Evolutionary conservation across 2,888 invertebrate species (phyloP).

Genomic region (Boloria selene): DNA sequence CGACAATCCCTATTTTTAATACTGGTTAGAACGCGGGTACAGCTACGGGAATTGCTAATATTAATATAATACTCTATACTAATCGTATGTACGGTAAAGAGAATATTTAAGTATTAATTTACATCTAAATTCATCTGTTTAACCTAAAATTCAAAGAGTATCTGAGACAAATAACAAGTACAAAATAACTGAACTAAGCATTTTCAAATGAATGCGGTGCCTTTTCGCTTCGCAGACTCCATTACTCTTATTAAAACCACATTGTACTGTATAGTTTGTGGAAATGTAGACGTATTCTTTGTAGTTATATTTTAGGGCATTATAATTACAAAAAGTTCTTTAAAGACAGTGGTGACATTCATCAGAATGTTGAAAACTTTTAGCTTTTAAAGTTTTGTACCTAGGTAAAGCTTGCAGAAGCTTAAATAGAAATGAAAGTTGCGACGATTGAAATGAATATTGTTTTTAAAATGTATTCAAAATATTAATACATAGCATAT

Average conservation of each 20-base stretch:
- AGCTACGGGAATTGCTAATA: too few species aligned
- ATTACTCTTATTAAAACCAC: conserved; percentile 26
- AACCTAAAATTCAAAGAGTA: conserved; percentile 19
- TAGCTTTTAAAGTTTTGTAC: not conserved
- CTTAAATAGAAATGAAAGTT: too few species aligned
- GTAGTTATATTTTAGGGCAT: conserved; percentile 19
- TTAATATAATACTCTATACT: too few species aligned
- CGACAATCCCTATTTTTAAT: too few species aligned
- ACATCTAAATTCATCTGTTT: not conserved
- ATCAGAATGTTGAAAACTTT: conserved; percentile 1
- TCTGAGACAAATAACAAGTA: conserved; percentile 21
- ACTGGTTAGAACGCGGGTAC: too few species aligned
- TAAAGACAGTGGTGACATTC: conserved; percentile 7
- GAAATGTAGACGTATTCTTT: conserved; percentile 15
- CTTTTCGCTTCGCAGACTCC: conserved; percentile 23
- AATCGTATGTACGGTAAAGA: too few species aligned
- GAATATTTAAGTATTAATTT: conserved; percentile 6
- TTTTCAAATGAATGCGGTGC: conserved; percentile 28
- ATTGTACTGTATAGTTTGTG: conserved; percentile 17
- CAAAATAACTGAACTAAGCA: conserved; percentile 22
- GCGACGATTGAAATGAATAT: too few species aligned
- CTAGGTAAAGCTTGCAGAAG: too few species aligned
- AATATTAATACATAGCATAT: too few species aligned
- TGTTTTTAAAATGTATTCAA: too few species aligned
- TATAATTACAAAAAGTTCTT: conserved; percentile 21